A percentile compares a stretch with the other conserved stretches of the same genome.
phyloP scores from a whole-genome alignment of 2,888 invertebrate species.

The Rotaria sp. region DNA sequence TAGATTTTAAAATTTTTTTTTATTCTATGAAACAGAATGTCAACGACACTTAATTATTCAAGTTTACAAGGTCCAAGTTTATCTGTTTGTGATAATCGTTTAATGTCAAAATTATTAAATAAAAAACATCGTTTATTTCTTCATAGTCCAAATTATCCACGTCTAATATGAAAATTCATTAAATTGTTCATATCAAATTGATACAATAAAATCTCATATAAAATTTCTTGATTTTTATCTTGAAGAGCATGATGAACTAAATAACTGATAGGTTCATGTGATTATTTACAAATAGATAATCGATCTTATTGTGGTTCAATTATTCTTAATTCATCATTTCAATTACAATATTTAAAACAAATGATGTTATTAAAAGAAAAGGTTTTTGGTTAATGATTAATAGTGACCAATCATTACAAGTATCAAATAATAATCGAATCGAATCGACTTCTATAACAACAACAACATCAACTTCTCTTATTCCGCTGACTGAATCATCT shows the following conservation, averaged over 20 bases:
- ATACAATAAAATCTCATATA: neutral
- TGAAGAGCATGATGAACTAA: slow-evolving; percentile 3
- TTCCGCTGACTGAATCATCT: neutral
- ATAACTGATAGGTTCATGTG: slow-evolving; percentile 3
- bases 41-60: neutral
- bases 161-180: slow-evolving; percentile 1
- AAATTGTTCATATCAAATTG: slow-evolving; percentile 18
- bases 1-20: too few species aligned
- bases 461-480: neutral
- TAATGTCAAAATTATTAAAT: neutral
- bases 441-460: neutral
- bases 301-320: slow-evolving; percentile 9
- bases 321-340: neutral
- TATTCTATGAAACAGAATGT: neutral
- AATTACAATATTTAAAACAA: slow-evolving; percentile 14
- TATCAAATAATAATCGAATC: neutral
- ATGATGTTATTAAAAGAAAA: slow-evolving; percentile 17
- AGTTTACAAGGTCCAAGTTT: neutral
- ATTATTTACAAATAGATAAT: neutral
- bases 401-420: neutral
- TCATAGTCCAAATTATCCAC: slow-evolving; percentile 24
- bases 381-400: slow-evolving; percentile 2
- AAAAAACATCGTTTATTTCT: neutral
- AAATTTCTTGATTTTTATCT: slow-evolving; percentile 16
- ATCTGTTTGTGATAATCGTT: slow-evolving; percentile 10